Percentiles rank a stretch among this genome's conserved stretches.
phyloP scores from a whole-genome alignment of 2,888 invertebrate species.

The Drosophila engyochracea region DNA sequence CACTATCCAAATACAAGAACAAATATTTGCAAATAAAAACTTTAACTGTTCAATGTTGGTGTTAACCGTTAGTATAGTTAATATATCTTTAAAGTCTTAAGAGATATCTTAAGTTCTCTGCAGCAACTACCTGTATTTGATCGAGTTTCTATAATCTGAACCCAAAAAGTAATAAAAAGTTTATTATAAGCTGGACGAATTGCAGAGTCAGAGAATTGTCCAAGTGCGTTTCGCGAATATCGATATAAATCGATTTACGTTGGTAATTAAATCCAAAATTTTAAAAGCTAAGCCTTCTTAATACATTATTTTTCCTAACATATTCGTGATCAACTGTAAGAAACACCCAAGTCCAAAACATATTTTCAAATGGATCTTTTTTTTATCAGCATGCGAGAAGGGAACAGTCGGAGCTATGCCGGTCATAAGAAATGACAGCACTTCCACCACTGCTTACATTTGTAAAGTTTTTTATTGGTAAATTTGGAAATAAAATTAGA shows the following conservation, averaged over 20 bases:
- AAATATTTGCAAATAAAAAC: neutral
- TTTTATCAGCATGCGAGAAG: neutral
- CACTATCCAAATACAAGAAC: neutral
- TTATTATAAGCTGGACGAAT: neutral
- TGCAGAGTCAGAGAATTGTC: neutral
- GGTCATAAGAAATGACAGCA: neutral
- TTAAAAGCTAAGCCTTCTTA: neutral
- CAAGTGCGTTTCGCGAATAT: neutral
- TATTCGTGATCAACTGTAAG: neutral
- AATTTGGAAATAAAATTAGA: neutral
- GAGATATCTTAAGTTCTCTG: neutral
- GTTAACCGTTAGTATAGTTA: neutral
- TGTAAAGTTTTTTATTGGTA: rapidly evolving
- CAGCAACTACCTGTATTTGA: neutral
- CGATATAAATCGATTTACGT: neutral
- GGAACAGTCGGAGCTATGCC: neutral
- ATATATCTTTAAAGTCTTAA: neutral
- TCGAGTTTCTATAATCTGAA: neutral
- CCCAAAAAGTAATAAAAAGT: neutral
- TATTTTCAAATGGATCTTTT: neutral
- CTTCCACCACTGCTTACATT: neutral
- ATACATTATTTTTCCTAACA: neutral
- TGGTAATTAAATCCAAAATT: neutral
- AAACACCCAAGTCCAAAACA: neutral
- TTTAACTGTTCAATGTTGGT: neutral